Conservation (phyloP, 2,888 invertebrate genomes). For the Rotaria sp. region DNA sequence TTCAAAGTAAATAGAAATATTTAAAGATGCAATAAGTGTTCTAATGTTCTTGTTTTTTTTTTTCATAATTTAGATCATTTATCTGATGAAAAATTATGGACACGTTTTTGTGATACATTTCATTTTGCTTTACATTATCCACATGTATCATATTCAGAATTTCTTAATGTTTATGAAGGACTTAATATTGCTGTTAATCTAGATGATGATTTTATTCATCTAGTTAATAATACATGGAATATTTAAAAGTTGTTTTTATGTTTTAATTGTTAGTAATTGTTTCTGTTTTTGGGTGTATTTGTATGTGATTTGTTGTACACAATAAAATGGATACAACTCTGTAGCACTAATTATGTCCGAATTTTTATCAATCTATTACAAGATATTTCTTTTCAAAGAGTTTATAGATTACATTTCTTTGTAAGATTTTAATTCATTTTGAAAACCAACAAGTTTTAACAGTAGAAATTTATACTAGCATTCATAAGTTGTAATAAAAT, state of each 20-base stretch:
- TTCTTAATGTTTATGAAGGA: slow-evolving; percentile 54
- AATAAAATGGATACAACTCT: not conserved
- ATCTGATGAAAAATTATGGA: slow-evolving; percentile 14
- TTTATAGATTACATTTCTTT: too few species aligned
- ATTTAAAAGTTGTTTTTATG: slow-evolving; percentile 42
- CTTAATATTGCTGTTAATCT: slow-evolving; percentile 48
- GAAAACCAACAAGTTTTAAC: not conserved
- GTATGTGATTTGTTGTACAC: not conserved
- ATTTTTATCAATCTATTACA: not conserved
- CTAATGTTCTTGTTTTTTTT: not conserved
- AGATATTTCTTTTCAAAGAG: too few species aligned
- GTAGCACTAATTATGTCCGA: not conserved
- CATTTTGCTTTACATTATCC: slow-evolving; percentile 11
- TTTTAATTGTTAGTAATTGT: not conserved
- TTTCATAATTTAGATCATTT: not conserved
- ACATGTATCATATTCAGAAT: slow-evolving; percentile 48
- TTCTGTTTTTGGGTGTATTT: not conserved
- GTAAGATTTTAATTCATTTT: too few species aligned
- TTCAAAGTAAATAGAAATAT: not conserved
- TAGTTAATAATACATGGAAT: slow-evolving; percentile 51
- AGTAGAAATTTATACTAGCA: not conserved
- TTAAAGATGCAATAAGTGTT: not conserved
- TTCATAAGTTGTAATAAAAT: too few species aligned
- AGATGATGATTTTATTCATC: slow-evolving; percentile 50
- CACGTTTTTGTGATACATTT: slow-evolving; percentile 21